Evolutionary conservation across 2,888 invertebrate genomes (phyloP), one percentile per base, ranked within the genome.

Genomic region (Pemphredon lugubris): DNA sequence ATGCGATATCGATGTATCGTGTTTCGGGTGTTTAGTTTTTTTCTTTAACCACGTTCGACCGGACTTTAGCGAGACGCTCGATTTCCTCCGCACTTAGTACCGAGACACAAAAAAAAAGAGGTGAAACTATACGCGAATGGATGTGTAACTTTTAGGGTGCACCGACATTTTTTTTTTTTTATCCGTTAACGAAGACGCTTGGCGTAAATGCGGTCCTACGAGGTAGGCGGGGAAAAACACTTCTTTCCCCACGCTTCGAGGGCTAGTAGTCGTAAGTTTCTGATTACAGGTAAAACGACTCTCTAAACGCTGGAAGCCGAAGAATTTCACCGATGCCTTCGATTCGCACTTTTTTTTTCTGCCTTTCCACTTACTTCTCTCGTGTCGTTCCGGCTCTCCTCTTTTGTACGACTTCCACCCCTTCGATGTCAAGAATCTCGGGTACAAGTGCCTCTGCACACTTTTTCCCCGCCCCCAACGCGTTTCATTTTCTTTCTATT

Each of bases 261-360:
- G 21, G 23, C 20, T 21, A 23, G 11, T n/a, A 9, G 23, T 45
- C 9, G 9, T 5, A 23, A 21, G 44, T 45, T 21, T 45, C 44
- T 13, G 23, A 45, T 45, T 45, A 23, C 44, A 14, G 44, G 23
- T 45, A 45, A 45, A 23, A 45, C 44, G 23, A 45, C 6, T n/a
- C 13, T 13, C 23, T n/a, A n/a, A n/a, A n/a, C n/a, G 1, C 21
- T n/a, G 21, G 44, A 44, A 20, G n/a, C 39, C 16, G 34, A 34
- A 9, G 18, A 42, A 42, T 16, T 16, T 5, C 14, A 5, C 1
- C 9, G 2, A 14, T 26, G n/a, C 34, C 13, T 6, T 34, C 26
- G 7, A 21, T 1, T 4, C 45, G 16, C 53, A 5, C 39, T 20
- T 7, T 34, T 30, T 4, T 23, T 34, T 30, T 4, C 16, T 42